Evolutionary conservation across 2,888 invertebrate species (phyloP).

Genomic region (Trachelus troglodyta): DNA sequence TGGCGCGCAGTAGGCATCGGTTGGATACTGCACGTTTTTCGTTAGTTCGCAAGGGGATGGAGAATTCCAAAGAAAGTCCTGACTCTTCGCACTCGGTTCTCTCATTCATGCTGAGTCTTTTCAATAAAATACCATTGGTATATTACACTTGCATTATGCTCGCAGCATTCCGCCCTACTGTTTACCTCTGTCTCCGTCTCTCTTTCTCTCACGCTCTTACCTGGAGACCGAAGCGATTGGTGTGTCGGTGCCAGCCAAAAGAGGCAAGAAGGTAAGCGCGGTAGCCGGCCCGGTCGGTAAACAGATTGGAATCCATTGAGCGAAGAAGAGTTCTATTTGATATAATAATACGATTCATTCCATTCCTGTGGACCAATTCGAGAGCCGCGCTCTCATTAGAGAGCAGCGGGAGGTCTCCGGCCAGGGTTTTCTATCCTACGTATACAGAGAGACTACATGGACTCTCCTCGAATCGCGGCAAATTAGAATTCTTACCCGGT

Average conservation of each 20-base stretch:
- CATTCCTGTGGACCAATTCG: conserved; percentile 12
- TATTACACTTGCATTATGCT: background rate
- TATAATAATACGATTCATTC: conserved; percentile 17
- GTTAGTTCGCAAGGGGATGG: background rate
- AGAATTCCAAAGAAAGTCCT: background rate
- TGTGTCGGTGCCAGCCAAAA: background rate
- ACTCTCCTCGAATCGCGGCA: background rate
- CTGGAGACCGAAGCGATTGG: background rate
- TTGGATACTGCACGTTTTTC: background rate
- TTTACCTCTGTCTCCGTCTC: background rate
- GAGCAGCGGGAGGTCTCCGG: conserved; percentile 11
- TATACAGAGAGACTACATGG: background rate
- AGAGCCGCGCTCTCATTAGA: conserved; percentile 13
- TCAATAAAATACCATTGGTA: background rate
- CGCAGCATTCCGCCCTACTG: background rate
- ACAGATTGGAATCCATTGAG: conserved; percentile 14
- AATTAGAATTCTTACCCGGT: background rate
- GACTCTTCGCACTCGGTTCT: background rate
- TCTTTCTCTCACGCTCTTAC: background rate
- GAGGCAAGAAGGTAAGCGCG: conserved; percentile 2
- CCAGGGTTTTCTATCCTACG: background rate
- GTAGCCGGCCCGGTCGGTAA: conserved; percentile 6
- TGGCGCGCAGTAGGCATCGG: background rate
- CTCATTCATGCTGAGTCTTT: background rate
- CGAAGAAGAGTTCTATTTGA: conserved; percentile 13